phyloP scores from a whole-genome alignment of 2,113 vertebrate genomes.

The Chloebia gouldiae region DNA sequence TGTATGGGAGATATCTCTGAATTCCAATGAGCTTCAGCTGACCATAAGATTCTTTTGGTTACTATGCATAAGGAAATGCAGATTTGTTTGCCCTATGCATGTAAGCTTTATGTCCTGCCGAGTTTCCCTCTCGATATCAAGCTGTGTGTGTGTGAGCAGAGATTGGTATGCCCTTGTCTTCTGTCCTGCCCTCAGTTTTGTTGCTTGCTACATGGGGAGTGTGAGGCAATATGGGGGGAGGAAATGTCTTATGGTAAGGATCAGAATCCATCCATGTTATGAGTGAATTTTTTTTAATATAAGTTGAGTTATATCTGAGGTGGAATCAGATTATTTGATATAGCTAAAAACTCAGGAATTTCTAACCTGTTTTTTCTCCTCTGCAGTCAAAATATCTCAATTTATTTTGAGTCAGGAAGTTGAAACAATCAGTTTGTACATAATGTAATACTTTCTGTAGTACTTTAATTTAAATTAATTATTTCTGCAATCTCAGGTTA shows the following conservation, averaged over 20 bases:
- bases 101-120: not conserved
- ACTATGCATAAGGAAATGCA: not conserved
- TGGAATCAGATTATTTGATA: not conserved
- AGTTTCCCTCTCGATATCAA: not conserved
- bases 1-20: not conserved
- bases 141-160: not conserved
- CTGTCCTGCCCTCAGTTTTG: not conserved
- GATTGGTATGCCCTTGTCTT: not conserved
- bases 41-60: not conserved
- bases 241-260: not conserved
- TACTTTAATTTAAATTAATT: slow-evolving; percentile 34
- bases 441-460: not conserved
- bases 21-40: not conserved
- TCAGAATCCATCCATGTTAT: not conserved
- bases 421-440: not conserved
- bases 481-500: not conserved
- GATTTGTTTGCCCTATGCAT: not conserved
- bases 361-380: not conserved
- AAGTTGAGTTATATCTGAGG: not conserved
- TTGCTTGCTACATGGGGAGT: rapidly evolving
- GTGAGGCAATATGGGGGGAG: not conserved
- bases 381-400: not conserved
- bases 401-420: not conserved
- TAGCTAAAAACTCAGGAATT: not conserved
- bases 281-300: not conserved